Base-by-base conservation (phyloP, 2,113 vertebrate species). In the Aleadryas rufinucha region DNA sequence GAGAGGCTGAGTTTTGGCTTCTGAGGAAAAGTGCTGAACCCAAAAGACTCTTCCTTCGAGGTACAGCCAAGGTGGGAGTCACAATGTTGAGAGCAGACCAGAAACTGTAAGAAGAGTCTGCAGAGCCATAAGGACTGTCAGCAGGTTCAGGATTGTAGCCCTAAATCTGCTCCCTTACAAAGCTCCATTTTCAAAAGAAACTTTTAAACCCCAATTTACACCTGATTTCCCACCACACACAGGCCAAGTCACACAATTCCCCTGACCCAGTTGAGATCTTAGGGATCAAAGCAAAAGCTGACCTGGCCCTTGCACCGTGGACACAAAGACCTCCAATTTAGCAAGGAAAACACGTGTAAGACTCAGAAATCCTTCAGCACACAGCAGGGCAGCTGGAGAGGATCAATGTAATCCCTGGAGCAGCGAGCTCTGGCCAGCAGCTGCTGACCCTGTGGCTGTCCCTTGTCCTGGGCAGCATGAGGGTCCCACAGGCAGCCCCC, bases 401-500 rank as follows among this genome's bases (percentile, higher is more conserved):
- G 84, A 90, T 93, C 75, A 88, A 3, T 0, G 0, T 91, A 95
- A 94, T 85, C 84, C 78, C 57, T 1, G 1, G 14, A 89, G 52
- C 52, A 87, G 26, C 0, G 0, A 95, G 72, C 27, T 56, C 47
- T 30, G 17, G 45, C 79, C 4, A 2, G 52, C 9, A 12, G 61
- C 88, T 61, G 26, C 65, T 12, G 16, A 27, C 12, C 9, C 74
- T 7, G 19, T 0, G 2, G 24, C 41, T 10, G 0, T 30, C 35
- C 33, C 47, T 37, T 3, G 0, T 18, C 37, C 42, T 9, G 0
- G 7, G 20, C 57, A 83, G n/a, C 20, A 10, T 0, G 0, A 35
- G n/a, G 28, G 54, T 56, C 63, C 41, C 37, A 9, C 0, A 1
- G 24, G 35, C 44, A 50, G 79, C 59, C 5, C 42, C 60, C 3